Percentiles rank a stretch among this genome's conserved stretches.
phyloP scores from a whole-genome alignment of 2,888 invertebrate genomes.

The Philaethria dido region DNA sequence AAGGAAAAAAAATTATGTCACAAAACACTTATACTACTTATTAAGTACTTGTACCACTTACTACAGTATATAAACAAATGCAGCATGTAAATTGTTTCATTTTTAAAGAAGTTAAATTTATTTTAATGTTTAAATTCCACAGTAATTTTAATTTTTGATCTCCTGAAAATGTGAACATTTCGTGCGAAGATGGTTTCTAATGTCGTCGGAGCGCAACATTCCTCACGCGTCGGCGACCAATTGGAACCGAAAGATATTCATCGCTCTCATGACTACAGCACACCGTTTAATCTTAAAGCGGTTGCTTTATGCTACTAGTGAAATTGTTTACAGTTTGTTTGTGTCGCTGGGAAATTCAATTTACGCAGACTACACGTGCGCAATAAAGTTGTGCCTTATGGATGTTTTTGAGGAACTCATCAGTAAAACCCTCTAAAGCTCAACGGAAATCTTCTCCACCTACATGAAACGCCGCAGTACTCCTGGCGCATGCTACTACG shows the following conservation, averaged over 20 bases:
- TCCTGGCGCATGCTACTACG: too few species aligned
- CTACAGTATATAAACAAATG: background rate
- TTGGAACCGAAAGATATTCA: conserved; percentile 75
- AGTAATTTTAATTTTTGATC: conserved; percentile 16
- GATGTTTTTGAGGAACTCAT: too few species aligned
- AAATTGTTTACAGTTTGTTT: background rate
- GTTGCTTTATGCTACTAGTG: background rate
- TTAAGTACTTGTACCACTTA: too few species aligned
- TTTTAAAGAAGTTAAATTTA: background rate
- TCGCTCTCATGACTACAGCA: conserved; percentile 39
- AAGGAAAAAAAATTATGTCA: background rate
- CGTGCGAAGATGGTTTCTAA: conserved; percentile 63
- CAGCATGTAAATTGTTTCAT: background rate
- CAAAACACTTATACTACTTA: background rate
- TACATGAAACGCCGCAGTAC: too few species aligned
- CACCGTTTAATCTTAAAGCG: conserved; percentile 11
- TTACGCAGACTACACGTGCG: too few species aligned
- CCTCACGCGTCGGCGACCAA: conserved; percentile 73
- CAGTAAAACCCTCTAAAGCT: too few species aligned
- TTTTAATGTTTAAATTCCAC: background rate
- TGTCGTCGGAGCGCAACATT: conserved; percentile 73
- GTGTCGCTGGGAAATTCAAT: background rate
- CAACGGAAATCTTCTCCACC: too few species aligned
- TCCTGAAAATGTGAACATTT: conserved; percentile 44
- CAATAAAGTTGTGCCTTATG: too few species aligned